phyloP scores from a whole-genome alignment of 2,113 vertebrate species.

The Malurus alboscapulatus region DNA sequence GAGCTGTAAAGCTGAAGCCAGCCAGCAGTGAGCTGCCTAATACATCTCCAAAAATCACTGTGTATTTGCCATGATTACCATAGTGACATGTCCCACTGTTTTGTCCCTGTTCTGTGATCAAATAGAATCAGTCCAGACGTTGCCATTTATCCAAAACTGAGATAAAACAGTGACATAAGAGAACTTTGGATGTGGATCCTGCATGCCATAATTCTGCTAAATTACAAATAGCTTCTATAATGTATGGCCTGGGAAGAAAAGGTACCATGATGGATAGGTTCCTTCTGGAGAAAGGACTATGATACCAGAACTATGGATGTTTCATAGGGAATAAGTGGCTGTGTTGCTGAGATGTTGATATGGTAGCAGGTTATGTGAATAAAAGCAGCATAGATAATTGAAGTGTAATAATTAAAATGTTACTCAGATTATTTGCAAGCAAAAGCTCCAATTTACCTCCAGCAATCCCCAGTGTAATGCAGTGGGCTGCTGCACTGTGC shows the following conservation, averaged over 20 bases:
- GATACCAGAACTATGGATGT: not conserved
- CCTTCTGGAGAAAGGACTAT: not conserved
- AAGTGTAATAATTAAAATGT: not conserved
- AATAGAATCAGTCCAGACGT: conserved; percentile 2
- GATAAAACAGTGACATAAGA: conserved; percentile 2
- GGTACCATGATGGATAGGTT: not conserved
- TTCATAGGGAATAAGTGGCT: not conserved
- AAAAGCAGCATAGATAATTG: not conserved
- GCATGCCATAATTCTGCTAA: not conserved
- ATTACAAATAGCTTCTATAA: not conserved
- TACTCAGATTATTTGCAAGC: not conserved
- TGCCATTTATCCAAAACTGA: conserved; percentile 9
- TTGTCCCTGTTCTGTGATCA: not conserved
- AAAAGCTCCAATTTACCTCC: not conserved
- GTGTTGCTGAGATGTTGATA: not conserved
- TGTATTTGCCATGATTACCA: not conserved
- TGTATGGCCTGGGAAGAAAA: not conserved
- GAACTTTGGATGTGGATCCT: not conserved
- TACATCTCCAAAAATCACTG: conserved; percentile 6
- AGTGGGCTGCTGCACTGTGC: not conserved
- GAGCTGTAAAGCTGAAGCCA: not conserved
- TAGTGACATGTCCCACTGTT: not conserved
- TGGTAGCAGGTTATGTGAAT: not conserved
- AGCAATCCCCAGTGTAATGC: not conserved
- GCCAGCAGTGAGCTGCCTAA: not conserved